phyloP scores from a whole-genome alignment of 2,888 invertebrate species.

The Drosophila antonietae region DNA sequence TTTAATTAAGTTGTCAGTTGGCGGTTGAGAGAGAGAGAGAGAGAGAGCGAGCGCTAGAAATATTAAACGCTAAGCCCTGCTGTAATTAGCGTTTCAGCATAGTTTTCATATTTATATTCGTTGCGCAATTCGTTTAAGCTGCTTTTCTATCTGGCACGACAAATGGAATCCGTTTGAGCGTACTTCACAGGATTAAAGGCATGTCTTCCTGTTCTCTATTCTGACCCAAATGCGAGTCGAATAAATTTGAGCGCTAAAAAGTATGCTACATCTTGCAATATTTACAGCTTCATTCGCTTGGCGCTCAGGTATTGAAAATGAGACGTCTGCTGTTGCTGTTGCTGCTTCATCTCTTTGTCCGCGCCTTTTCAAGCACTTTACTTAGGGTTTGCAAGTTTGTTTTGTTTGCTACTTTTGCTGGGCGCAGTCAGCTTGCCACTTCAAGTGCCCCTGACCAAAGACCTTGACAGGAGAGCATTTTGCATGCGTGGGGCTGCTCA shows the following conservation, averaged over 20 bases:
- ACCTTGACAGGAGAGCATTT: not conserved
- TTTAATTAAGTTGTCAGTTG: slow-evolving; percentile 32
- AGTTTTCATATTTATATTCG: slow-evolving; percentile 36
- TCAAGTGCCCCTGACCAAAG: slow-evolving; percentile 52
- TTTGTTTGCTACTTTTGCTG: slow-evolving; percentile 18
- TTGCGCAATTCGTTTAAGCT: slow-evolving; percentile 39
- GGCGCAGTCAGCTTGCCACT: slow-evolving; percentile 28
- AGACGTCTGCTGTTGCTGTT: not conserved
- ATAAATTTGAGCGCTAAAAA: slow-evolving; percentile 42
- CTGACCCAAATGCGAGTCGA: slow-evolving; percentile 51
- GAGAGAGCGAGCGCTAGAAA: not conserved
- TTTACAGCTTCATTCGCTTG: not conserved
- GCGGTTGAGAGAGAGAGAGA: too few species aligned
- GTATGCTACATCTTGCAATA: slow-evolving; percentile 24
- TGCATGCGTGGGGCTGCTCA: not conserved
- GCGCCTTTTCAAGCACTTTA: slow-evolving; percentile 16
- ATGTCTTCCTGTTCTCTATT: slow-evolving; percentile 16
- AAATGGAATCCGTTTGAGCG: slow-evolving; percentile 30
- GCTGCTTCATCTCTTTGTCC: not conserved
- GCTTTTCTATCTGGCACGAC: slow-evolving; percentile 27
- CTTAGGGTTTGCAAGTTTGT: slow-evolving; percentile 24
- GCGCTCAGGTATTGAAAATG: slow-evolving; percentile 5
- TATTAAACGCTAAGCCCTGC: slow-evolving; percentile 1
- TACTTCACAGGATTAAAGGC: slow-evolving; percentile 49
- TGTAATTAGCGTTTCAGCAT: slow-evolving; percentile 19